These are phyloP conservation scores for Brachyhypopomus gauderio DNA, from an alignment of 2,113 vertebrate genomes.

Conservation along the genomic window DNA sequence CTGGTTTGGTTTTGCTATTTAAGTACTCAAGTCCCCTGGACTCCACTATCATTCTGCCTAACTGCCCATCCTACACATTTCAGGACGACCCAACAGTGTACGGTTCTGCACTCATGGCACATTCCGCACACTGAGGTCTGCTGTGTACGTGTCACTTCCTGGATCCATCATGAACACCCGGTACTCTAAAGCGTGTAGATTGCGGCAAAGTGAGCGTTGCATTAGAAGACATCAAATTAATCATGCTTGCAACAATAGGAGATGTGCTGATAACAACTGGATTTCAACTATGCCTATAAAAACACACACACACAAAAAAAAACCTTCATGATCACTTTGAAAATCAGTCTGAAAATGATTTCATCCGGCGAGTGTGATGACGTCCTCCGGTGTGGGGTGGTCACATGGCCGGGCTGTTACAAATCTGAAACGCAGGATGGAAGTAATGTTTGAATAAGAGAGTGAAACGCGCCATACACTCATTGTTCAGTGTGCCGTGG, in stretches of 20 bases:
- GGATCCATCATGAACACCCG: background rate
- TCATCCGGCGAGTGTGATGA: conserved; percentile 19
- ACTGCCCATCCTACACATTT: no score
- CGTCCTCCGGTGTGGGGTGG: conserved; percentile 53
- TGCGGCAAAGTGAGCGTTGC: background rate
- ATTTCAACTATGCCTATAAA: conserved; percentile 29
- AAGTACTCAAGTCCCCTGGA: no score
- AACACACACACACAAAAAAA: background rate
- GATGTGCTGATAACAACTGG: conserved; percentile 7
- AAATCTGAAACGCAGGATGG: conserved; percentile 72
- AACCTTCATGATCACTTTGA: background rate
- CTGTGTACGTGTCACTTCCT: background rate
- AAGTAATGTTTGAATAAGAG: conserved; percentile 55
- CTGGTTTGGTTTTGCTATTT: no score
- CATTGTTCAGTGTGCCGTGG: background rate
- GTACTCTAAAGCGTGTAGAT: background rate
- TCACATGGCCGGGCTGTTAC: conserved; percentile 60
- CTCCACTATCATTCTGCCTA: no score
- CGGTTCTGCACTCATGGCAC: background rate
- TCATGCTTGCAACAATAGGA: conserved; percentile 7
- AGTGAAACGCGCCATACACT: background rate
- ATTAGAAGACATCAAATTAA: background rate
- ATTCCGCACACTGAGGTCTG: background rate
- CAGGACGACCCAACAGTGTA: no score
- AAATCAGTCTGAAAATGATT: background rate